Percentiles rank a stretch among this genome's conserved stretches.
These are phyloP conservation scores for Tragulus kanchil DNA, from an alignment of 2,113 vertebrate genomes.

Conservation along the genomic window DNA sequence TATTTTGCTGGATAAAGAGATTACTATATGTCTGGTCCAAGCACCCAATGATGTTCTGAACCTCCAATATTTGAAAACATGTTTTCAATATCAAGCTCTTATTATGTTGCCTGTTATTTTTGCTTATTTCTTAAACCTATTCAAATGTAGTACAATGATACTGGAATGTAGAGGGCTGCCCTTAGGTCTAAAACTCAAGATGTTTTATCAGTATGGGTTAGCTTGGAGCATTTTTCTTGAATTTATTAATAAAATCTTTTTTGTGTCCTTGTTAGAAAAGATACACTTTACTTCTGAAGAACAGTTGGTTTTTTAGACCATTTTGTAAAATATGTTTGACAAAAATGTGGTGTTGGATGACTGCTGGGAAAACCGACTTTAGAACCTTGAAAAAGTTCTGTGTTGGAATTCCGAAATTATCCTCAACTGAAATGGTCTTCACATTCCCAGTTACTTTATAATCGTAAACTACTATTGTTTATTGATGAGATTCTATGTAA, in stretches of 20 bases:
- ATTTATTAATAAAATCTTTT: constrained; percentile 27
- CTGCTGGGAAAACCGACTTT: constrained; percentile 5
- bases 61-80: background rate
- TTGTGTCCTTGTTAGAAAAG: constrained; percentile 30
- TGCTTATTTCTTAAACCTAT: constrained; percentile 1
- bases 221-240: background rate
- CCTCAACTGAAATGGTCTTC: background rate
- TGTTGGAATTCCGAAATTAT: constrained; percentile 8
- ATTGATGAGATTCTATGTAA: constrained; percentile 4
- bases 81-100: background rate
- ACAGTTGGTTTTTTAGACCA: background rate
- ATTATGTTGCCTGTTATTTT: background rate
- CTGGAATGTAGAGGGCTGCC: background rate
- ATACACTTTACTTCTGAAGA: background rate
- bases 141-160: background rate
- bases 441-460: background rate
- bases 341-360: background rate
- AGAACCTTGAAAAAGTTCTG: background rate
- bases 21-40: background rate
- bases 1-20: background rate
- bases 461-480: background rate
- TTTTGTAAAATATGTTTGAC: constrained; percentile 6
- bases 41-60: background rate
- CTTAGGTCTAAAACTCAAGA: constrained; percentile 19
- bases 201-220: constrained; percentile 3